These are phyloP conservation scores for Phyllostomus hastatus DNA, from an alignment of 2,113 vertebrate species.

Conservation along the genomic window DNA sequence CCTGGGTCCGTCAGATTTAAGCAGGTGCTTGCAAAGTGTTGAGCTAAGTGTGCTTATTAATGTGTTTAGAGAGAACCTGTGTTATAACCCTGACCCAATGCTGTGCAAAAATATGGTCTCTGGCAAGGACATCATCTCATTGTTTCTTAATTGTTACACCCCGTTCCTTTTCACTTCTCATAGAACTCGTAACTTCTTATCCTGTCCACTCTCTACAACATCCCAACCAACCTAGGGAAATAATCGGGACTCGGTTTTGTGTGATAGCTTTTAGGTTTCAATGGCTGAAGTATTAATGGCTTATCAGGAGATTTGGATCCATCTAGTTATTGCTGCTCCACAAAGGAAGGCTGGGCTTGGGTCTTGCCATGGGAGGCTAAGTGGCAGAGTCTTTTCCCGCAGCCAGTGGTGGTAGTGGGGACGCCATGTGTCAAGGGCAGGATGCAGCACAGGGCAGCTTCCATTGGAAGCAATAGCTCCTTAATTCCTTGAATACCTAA, in stretches of 20 bases:
- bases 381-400: not conserved
- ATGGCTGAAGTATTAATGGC: not conserved
- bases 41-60: not conserved
- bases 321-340: not conserved
- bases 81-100: not conserved
- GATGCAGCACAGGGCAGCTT: not conserved
- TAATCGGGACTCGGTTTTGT: not conserved
- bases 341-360: not conserved
- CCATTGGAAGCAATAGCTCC: rapidly evolving
- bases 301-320: not conserved
- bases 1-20: not conserved
- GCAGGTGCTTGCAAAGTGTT: not conserved
- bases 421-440: not conserved
- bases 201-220: not conserved
- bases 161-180: not conserved
- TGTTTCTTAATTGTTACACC: not conserved
- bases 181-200: not conserved
- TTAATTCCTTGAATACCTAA: not conserved
- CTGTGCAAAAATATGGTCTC: not conserved
- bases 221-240: not conserved
- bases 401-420: not conserved
- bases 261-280: not conserved
- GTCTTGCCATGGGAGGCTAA: not conserved
- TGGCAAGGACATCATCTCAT: not conserved
- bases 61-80: not conserved